Percentiles rank a stretch among this genome's conserved stretches.
Conservation (phyloP, 2,797 vertebrate species). For the Halcyon smyrnensis region DNA sequence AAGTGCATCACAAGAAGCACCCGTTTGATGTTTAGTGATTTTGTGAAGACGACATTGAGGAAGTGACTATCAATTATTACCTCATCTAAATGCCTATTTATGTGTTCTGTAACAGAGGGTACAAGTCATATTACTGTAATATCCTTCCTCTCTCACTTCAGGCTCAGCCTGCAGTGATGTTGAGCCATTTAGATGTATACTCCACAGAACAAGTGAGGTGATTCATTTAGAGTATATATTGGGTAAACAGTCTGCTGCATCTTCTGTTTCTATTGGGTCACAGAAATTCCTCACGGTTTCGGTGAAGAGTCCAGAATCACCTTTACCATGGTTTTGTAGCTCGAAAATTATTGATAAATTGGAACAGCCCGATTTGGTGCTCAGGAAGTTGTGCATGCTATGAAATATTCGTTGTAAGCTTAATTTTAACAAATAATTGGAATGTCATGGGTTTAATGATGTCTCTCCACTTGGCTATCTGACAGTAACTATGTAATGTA, state of each 20-base stretch:
- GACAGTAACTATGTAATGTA: conserved; percentile 63
- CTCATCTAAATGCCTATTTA: neutral
- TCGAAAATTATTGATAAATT: conserved; percentile 37
- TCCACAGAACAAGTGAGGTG: neutral
- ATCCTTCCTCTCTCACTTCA: neutral
- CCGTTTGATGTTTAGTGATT: neutral
- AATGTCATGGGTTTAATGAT: conserved; percentile 71
- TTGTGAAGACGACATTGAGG: neutral
- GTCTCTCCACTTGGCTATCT: conserved; percentile 63
- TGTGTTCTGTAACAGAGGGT: neutral
- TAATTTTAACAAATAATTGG: conserved; percentile 72
- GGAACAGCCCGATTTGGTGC: neutral
- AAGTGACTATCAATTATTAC: neutral
- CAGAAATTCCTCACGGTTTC: neutral
- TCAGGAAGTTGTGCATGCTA: conserved; percentile 1
- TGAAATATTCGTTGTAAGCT: conserved; percentile 42
- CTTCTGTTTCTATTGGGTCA: neutral
- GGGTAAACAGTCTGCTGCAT: neutral
- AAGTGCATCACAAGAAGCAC: neutral
- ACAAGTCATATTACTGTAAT: neutral
- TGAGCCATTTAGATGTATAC: neutral
- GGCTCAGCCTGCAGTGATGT: neutral
- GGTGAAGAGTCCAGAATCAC: neutral
- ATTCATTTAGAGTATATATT: neutral
- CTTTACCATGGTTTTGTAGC: neutral